A percentile compares a stretch with the other conserved stretches of the same genome.
These are phyloP conservation scores for Gavia stellata DNA, from an alignment of 2,113 vertebrate species.

Conservation along the genomic window DNA sequence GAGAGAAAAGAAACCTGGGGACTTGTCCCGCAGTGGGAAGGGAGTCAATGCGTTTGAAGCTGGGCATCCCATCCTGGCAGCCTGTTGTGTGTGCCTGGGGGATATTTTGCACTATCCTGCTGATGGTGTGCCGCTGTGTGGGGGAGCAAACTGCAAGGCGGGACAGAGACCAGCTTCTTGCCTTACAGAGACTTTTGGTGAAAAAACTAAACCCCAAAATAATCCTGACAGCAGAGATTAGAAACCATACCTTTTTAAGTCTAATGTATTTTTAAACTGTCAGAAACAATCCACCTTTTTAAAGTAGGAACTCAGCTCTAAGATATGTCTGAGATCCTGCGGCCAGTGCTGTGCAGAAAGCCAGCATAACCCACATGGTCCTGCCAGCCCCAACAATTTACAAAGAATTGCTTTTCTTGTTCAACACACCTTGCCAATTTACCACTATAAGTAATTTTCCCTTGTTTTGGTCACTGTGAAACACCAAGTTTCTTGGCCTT, in stretches of 20 bases:
- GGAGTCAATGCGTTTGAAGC: neutral
- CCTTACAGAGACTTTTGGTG: neutral
- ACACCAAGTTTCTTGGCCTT: neutral
- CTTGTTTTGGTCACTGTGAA: neutral
- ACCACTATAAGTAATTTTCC: neutral
- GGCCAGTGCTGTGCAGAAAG: neutral
- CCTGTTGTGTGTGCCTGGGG: neutral
- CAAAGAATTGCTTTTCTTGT: neutral
- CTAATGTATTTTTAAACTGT: neutral
- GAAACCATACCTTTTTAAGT: neutral
- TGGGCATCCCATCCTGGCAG: neutral
- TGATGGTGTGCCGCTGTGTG: neutral
- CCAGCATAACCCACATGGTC: neutral
- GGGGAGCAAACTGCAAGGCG: neutral
- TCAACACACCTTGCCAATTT: neutral
- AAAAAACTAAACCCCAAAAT: neutral
- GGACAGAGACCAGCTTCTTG: neutral
- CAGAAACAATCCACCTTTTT: neutral
- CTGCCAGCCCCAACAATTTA: neutral
- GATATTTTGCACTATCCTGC: neutral
- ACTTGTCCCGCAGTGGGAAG: neutral
- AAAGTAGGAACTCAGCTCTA: neutral
- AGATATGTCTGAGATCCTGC: neutral
- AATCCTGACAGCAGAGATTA: neutral
- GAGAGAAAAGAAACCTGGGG: neutral